Base-by-base conservation (phyloP, 2,888 invertebrate species). In the Apomyelois bistriatella region DNA sequence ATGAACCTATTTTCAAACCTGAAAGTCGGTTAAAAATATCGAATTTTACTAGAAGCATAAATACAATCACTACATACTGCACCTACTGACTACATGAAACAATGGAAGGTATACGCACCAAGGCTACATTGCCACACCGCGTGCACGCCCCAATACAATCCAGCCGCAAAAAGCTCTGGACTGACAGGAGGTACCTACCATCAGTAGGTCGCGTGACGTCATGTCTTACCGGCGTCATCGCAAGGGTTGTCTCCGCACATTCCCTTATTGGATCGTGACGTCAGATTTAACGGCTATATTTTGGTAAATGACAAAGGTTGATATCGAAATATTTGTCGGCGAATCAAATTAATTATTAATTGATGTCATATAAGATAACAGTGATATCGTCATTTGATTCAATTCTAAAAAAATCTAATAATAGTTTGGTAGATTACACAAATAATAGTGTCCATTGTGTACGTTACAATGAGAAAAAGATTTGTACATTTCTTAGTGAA, bases 81-180 rank as follows among this genome's bases (percentile, higher is more conserved):
- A 22, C 32, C 10, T 16, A 32, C 32, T 10, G 15, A 16, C 22
- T 30, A 30, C 52, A 54, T 48, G 46, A 46, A 32, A 53, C 56
- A 52, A 50, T 53, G 51, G 53, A 56, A 55, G 41, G 32, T 36
- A 48, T 53, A 57, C 61, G 52, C 53, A 58, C 58, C 61, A 58
- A 61, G 55, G 59, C 54, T 55, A 59, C 54, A 53, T 55, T 48
- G 53, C 36, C 35, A 42, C 30, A 53, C 43, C 10, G 15, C 55
- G 50, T 40, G 22, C 47, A 54, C 58, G 51, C 52, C 55, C 42
- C 53, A 43, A 48, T 47, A 63, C 59, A 59, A 59, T 61, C 56
- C 54, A 49, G 48, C 40, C 55, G 42, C 58, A 56, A 59, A 62
- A 63, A 59, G 52, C 56, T 62, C 54, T 50, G 54, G 46, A 46